phyloP scores from a whole-genome alignment of 1,140 invertebrate genomes.

The Pogonus chalceus region DNA sequence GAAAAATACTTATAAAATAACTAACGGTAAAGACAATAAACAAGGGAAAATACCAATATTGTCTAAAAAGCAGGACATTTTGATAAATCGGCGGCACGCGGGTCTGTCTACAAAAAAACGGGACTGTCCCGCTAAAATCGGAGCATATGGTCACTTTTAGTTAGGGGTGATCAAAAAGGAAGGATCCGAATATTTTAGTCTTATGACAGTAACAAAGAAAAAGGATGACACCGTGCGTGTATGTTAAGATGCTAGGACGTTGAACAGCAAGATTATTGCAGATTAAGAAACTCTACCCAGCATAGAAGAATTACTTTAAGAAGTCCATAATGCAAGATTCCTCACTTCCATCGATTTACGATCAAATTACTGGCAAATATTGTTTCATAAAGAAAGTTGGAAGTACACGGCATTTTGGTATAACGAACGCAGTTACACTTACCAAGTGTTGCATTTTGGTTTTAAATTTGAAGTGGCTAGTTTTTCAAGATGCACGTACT shows the following conservation, averaged over 20 bases:
- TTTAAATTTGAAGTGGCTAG: constrained; percentile 28
- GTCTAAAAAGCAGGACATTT: constrained; percentile 9
- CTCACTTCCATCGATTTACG: constrained; percentile 28
- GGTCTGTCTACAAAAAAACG: constrained; percentile 5
- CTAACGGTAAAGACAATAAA: no score
- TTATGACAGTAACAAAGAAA: constrained; percentile 25
- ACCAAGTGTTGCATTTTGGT: constrained; percentile 29
- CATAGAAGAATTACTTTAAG: constrained; percentile 24
- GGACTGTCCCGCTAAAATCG: no score
- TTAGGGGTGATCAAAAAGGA: constrained; percentile 21
- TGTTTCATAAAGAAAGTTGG: constrained; percentile 18
- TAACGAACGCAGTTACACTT: constrained; percentile 25
- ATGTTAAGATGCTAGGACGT: constrained; percentile 27
- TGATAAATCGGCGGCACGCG: constrained; percentile 4
- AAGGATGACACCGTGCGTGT: constrained; percentile 23
- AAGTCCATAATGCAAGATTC: constrained; percentile 20
- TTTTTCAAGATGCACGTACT: constrained; percentile 30
- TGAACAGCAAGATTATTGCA: constrained; percentile 26
- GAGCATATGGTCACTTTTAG: no score
- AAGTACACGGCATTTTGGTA: constrained; percentile 30
- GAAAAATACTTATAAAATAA: no score
- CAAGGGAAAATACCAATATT: constrained; percentile 7
- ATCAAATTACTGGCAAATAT: constrained; percentile 32
- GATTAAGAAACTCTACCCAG: constrained; percentile 24
- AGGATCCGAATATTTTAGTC: constrained; percentile 29